Base-by-base conservation (phyloP, 2,888 invertebrate species). In the Drosophila anomelani region DNA sequence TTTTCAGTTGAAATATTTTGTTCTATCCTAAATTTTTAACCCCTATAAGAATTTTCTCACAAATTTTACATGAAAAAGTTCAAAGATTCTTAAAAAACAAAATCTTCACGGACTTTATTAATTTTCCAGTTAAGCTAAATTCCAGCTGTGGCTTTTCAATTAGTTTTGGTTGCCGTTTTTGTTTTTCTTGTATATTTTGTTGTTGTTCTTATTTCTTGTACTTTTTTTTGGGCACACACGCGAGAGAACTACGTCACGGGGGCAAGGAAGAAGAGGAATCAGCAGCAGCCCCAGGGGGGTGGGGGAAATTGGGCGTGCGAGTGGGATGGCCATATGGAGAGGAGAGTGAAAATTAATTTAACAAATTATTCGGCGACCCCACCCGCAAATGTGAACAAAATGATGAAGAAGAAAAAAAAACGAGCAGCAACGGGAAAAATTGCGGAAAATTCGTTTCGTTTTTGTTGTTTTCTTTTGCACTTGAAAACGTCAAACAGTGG, bases 261-360 rank as follows among this genome's bases (percentile, higher is more conserved):
- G 43, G 41, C 20, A 54, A 38, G 20, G 12, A 54, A 26, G 20
- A 56, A 69, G 53, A 57, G 46, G 56, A 15, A 44, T 49, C 38
- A 55, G 55, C n/a, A 38, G 38, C 55, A 56, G 43, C 23, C 46
- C 47, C 17, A 3, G 6, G 17, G 49, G 57, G 39, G 41, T 15
- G 49, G 56, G 57, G 39, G 46, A 15, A n/a, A 29, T 32, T 17
- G 49, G 49, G 17, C 23, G 20, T 29, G 53, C 54, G 34, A 64
- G 49, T 51, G 46, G 56, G 72, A 75, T 51, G 53, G 75, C 72
- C 58, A 59, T 59, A 59, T 51, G 51, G 58, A 76, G 36, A 36
- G 32, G 63, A 55, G 66, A 72, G 79, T 79, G 81, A 80, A 85
- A 85, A 84, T 84, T 84, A 86, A 84, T 86, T 84, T 78, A 86